Evolutionary conservation across 2,888 invertebrate genomes (phyloP), one percentile per base, ranked within the genome.

Genomic region (Lasiommata megera): DNA sequence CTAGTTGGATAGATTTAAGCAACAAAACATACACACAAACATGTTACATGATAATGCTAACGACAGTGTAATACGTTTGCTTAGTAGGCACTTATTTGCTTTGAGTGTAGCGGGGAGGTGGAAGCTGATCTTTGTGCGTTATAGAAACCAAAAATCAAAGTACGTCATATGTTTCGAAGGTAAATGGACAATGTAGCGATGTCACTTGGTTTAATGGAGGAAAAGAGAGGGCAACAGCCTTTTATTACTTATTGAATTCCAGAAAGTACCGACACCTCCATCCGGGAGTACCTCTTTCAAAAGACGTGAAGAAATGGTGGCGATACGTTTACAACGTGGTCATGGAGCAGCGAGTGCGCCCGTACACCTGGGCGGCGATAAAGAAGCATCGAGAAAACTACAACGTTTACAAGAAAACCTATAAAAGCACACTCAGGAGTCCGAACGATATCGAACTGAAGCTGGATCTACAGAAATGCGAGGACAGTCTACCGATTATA

Each of bases 381-480:
- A 92, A 92, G 68, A 91, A 91, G 58, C 94, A 95, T 70, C 90
- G 96, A 58, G 90, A 93, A 60, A 93, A 93, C 77, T 96, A 95
- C 70, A 92, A 93, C 62, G 82, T 91, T 8, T 96, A 96, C 77
- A 93, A 94, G 65, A 74, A 82, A 68, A 91, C 93, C 1, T 96
- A 95, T 77, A 95, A 94, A 77, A 93, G 94, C 68, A 93, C 93
- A 1, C 80, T 96, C 43, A 79, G 93, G 54, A 93, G 94, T 71
- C 95, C 95, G 0, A 94, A 94, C 57, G 94, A 95, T 67, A 94
- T 94, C 0, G 95, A 95, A 73, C 80, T 95, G 58, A 94, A 94
- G 76, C 69, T 94, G 61, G 95, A 95, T 73, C 79, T 96, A 56
- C 94, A 94, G 79, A 93, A 94, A 70, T 93, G 94, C 60, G 96